Evolutionary conservation across 2,888 invertebrate species (phyloP).

Genomic region (Nysson spinosus): DNA sequence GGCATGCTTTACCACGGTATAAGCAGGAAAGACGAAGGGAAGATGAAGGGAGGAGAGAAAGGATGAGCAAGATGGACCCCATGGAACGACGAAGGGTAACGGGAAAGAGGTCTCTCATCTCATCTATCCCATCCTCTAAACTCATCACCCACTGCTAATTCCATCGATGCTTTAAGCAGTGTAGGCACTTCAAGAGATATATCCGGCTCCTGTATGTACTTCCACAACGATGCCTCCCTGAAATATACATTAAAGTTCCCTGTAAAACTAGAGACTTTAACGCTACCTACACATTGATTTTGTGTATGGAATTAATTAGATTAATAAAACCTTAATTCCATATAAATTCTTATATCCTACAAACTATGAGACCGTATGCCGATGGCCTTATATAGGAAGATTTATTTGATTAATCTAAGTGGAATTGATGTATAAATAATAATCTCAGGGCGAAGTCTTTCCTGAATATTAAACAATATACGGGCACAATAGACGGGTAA

Average conservation of each 20-base stretch:
- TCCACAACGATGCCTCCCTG: slow-evolving; percentile 24
- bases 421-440: too few relatives aligned
- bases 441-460: too few relatives aligned
- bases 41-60: background rate
- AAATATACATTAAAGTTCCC: slow-evolving; percentile 7
- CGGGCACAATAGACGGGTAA: slow-evolving; percentile 3
- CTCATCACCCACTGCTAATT: slow-evolving; percentile 75
- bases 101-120: slow-evolving; percentile 62
- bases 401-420: too few relatives aligned
- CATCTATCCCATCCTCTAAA: slow-evolving; percentile 72
- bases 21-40: slow-evolving; percentile 15
- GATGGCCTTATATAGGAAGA: too few relatives aligned
- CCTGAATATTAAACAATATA: too few relatives aligned
- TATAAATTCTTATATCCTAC: too few relatives aligned
- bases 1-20: slow-evolving; percentile 22
- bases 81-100: slow-evolving; percentile 38
- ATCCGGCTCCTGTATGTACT: slow-evolving; percentile 49
- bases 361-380: too few relatives aligned
- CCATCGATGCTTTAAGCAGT: slow-evolving; percentile 74
- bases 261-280: too few relatives aligned
- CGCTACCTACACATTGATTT: too few relatives aligned
- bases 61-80: slow-evolving; percentile 7
- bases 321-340: too few relatives aligned
- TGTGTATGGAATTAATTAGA: too few relatives aligned
- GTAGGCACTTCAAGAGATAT: slow-evolving; percentile 63